These are phyloP conservation scores for Corapipo altera DNA, from an alignment of 2,113 vertebrate species.

Conservation along the genomic window DNA sequence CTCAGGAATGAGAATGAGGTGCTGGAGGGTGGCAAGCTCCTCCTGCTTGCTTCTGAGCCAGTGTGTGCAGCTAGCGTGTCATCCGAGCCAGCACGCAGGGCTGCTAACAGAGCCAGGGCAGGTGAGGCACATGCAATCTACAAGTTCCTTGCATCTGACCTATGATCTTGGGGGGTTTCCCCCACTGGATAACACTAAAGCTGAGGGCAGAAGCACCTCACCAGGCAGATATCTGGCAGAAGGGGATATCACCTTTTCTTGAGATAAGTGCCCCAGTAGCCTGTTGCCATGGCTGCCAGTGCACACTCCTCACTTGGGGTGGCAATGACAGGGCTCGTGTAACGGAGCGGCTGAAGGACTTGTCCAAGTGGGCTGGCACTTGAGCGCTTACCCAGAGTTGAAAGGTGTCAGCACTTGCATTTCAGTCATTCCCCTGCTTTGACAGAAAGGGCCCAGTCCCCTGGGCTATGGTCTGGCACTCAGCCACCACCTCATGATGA, in stretches of 20 bases:
- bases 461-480: fast-evolving
- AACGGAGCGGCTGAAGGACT: background rate
- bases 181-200: background rate
- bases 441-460: fast-evolving
- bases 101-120: background rate
- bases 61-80: background rate
- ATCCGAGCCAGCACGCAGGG: fast-evolving
- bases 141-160: background rate
- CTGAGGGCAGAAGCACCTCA: background rate
- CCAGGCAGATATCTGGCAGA: background rate
- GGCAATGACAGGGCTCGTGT: background rate
- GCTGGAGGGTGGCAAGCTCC: background rate
- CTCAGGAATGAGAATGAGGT: background rate
- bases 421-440: background rate
- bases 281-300: too few relatives aligned
- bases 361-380: background rate
- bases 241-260: background rate
- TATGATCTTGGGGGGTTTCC: fast-evolving
- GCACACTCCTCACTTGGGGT: background rate
- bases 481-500: fast-evolving
- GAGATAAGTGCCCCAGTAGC: background rate
- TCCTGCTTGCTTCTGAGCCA: background rate
- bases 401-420: background rate
- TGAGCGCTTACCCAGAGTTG: fast-evolving
- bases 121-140: background rate